Percentiles rank a stretch among this genome's conserved stretches.
These are phyloP conservation scores for Phallusia fumigata DNA, from an alignment of 23 tunicate genomes.

Conservation along the genomic window DNA sequence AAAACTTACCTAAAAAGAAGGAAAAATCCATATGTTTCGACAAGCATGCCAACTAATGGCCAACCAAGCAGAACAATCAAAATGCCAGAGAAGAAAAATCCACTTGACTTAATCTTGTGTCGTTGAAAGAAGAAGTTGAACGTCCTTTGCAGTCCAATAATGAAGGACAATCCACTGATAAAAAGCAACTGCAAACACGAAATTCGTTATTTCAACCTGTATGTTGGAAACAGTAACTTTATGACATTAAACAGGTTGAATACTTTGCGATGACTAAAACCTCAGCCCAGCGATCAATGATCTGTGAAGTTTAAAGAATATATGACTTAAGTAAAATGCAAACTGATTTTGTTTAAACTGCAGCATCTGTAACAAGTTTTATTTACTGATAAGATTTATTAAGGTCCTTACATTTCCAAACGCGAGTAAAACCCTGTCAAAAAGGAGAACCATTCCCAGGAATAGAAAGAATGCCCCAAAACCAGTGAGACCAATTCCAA, in stretches of 20 bases:
- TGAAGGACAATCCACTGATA: constrained; percentile 85
- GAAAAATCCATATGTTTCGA: constrained; percentile 95
- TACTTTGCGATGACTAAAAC: too few relatives aligned
- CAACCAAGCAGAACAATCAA: constrained; percentile 87
- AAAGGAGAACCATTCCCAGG: constrained; percentile 87
- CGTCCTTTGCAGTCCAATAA: constrained; percentile 94
- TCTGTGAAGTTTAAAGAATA: too few relatives aligned
- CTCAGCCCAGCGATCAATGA: too few relatives aligned
- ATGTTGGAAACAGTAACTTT: neutral
- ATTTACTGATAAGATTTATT: too few relatives aligned
- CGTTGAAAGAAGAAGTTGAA: constrained; percentile 91
- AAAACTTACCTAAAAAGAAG: constrained; percentile 77
- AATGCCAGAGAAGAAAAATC: constrained; percentile 91
- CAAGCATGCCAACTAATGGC: constrained; percentile 97
- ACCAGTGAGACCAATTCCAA: constrained; percentile 93
- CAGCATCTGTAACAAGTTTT: too few relatives aligned
- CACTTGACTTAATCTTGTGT: constrained; percentile 88
- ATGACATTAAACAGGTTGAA: too few relatives aligned
- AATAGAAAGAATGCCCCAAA: constrained; percentile 93
- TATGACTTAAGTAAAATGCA: too few relatives aligned
- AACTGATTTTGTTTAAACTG: too few relatives aligned
- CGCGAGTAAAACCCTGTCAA: constrained; percentile 93
- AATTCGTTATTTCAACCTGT: too few relatives aligned
- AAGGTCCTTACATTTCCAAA: constrained; percentile 89
- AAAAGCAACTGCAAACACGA: constrained; percentile 69